Conservation (phyloP, 2,888 invertebrate species). For the Tetramorium bicarinatum region DNA sequence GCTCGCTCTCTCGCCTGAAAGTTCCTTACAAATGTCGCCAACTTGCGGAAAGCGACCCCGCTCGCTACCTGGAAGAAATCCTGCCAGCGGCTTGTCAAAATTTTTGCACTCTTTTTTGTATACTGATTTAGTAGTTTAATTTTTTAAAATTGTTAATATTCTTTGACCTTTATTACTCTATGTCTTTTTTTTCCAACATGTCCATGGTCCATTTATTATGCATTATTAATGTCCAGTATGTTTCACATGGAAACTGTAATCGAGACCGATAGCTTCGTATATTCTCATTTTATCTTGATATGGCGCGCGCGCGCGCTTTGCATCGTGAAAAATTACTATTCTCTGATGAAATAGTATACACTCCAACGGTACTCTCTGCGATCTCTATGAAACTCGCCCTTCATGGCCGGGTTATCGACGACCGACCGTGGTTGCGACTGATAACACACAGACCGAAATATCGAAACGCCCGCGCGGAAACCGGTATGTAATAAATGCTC, state of each 20-base stretch:
- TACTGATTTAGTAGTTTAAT: not conserved
- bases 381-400: conserved; percentile 18
- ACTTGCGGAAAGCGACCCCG: conserved; percentile 22
- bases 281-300: conserved; percentile 8
- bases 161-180: not conserved
- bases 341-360: not conserved
- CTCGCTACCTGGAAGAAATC: not conserved
- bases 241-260: not conserved
- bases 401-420: conserved; percentile 17
- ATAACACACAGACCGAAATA: conserved; percentile 46
- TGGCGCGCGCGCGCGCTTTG: not conserved
- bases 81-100: not conserved
- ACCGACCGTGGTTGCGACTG: conserved; percentile 14
- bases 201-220: not conserved
- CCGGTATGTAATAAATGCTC: conserved; percentile 42
- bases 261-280: not conserved
- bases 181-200: not conserved
- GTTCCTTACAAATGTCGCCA: conserved; percentile 40
- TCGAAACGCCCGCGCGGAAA: conserved; percentile 32
- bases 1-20: not conserved
- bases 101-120: not conserved
- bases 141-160: not conserved
- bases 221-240: not conserved
- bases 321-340: conserved; percentile 11
- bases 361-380: not conserved